Percentiles rank a stretch among this genome's conserved stretches.
These are phyloP conservation scores for Festucalex cinctus DNA, from an alignment of 2,113 vertebrate species.

Conservation along the genomic window DNA sequence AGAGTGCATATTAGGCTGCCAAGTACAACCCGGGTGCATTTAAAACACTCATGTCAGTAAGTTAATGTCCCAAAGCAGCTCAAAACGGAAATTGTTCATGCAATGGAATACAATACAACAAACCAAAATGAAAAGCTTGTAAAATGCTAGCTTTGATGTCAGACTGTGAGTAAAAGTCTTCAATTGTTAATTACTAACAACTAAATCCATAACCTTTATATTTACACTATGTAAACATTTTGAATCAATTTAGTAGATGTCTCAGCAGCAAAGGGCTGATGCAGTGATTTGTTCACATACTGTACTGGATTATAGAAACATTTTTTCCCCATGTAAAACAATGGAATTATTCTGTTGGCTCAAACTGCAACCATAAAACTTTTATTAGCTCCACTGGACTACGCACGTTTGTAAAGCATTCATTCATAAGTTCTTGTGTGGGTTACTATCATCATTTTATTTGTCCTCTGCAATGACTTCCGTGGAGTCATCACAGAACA, in stretches of 20 bases:
- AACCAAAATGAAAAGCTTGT: not conserved
- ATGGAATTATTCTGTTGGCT: no score
- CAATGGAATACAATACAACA: not conserved
- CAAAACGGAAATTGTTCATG: constrained; percentile 2
- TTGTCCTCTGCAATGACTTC: no score
- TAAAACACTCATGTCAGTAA: constrained; percentile 4
- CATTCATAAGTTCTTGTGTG: not conserved
- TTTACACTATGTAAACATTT: not conserved
- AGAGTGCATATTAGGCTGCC: constrained; percentile 33
- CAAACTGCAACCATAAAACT: no score
- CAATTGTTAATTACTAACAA: not conserved
- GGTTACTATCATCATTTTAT: no score
- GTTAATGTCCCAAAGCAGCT: constrained; percentile 10
- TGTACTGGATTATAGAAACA: no score
- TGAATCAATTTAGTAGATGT: constrained; percentile 8
- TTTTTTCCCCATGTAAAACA: no score
- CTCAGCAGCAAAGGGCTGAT: constrained; percentile 3
- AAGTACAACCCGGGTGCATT: constrained; percentile 17
- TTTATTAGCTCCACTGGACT: no score
- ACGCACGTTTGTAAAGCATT: no score
- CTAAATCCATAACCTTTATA: not conserved
- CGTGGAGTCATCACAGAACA: no score
- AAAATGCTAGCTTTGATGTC: not conserved
- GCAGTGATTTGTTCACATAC: no score
- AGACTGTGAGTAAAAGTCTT: not conserved